Evolutionary conservation across 2,113 vertebrate species (phyloP), one percentile per base, ranked within the genome.

Genomic region (Indicator indicator): DNA sequence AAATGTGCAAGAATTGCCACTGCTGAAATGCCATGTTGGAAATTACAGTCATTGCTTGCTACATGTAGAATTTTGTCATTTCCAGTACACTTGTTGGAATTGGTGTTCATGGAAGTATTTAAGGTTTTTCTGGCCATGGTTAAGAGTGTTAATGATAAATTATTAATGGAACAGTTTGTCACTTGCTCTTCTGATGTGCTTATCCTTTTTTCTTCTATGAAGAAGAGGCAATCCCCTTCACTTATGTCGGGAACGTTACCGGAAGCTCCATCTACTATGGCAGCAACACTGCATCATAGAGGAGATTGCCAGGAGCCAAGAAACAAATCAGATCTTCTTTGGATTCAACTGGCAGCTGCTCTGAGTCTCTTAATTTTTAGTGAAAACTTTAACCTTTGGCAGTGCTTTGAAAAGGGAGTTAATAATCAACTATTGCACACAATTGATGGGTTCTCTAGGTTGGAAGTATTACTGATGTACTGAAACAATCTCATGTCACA

Each of bases 261-360:
- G 97, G 96, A 99, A 99, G 95, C 98, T 99, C 72, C 98, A 99
- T 96, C 98, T 99, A 94, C 97, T 99, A 26, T 99, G 99, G 99
- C 98, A 99, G 93, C 99, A 99, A 42, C 99, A 99, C 95, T 99
- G 99, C 97, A 99, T 99, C 95, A 97, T 99, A 97, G 99, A 99
- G 94, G 99, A 99, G 96, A 99, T 99, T 42, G 99, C 99, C 75
- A 99, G 99, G 70, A 99, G 98, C 96, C 98, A 99, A 86, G 99
- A 99, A 97, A 98, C 98, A 1, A 99, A 98, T 97, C 99, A 98
- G 74, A 97, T 99, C 91, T 95, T 99, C 98, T 99, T 99, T 83
- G 98, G 98, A 97, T 98, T 99, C 90, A 99, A 99, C 94, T 99
- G 99, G 99, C 99, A 99, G 84, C 98, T 98, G 97, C 98, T 99